Evolutionary conservation across 2,888 invertebrate genomes (phyloP).

Genomic region (Cancer borealis): DNA sequence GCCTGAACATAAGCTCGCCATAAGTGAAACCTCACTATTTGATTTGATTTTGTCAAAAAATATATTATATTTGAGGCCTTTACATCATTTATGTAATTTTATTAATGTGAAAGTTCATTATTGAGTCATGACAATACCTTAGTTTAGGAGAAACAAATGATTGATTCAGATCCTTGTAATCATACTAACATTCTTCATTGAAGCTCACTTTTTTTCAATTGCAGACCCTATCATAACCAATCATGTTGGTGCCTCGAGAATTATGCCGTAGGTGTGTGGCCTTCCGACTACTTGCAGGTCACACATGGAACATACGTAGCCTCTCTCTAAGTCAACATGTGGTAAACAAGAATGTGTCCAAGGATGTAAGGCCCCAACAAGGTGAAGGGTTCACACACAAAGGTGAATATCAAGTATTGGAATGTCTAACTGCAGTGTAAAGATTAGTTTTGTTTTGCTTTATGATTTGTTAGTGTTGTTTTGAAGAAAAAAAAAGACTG

Average conservation of each 20-base stretch:
- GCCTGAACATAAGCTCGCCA: no score
- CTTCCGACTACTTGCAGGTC: constrained; percentile 24
- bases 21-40: no score
- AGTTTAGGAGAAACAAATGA: no score
- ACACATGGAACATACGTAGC: constrained; percentile 8
- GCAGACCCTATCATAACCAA: not conserved
- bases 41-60: no score
- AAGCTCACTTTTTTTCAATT: not conserved
- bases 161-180: no score
- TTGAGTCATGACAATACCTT: no score
- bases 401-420: not conserved
- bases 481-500: not conserved
- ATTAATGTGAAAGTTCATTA: no score
- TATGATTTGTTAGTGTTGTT: not conserved
- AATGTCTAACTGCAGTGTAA: not conserved
- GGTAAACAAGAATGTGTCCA: constrained; percentile 43
- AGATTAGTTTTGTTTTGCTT: not conserved
- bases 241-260: constrained; percentile 43
- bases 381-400: constrained; percentile 33
- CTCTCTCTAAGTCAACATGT: constrained; percentile 7
- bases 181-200: not conserved
- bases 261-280: constrained; percentile 58
- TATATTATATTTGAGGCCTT: no score
- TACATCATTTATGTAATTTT: no score
- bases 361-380: constrained; percentile 47